Percentiles rank a stretch among this genome's conserved stretches.
phyloP scores from a whole-genome alignment of 2,888 invertebrate species.

The Hydropsyche betteni region DNA sequence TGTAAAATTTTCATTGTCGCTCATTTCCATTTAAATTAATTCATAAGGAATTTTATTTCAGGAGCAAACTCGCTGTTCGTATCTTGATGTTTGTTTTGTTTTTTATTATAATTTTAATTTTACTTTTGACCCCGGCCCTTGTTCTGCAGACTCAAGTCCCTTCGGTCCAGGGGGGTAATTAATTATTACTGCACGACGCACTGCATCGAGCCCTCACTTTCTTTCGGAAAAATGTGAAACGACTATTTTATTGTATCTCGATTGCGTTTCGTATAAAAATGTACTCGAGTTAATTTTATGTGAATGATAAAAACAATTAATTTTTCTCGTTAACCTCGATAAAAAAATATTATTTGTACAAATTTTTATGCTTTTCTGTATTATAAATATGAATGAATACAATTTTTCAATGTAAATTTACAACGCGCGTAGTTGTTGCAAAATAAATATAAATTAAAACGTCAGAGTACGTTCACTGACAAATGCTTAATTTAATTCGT shows the following conservation, averaged over 20 bases:
- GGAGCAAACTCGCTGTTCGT: constrained; percentile 38
- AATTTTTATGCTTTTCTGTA: too few species aligned
- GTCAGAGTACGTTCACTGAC: not conserved
- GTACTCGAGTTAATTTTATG: too few species aligned
- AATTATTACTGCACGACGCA: constrained; percentile 49
- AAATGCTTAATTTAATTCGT: constrained; percentile 22
- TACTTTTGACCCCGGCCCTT: constrained; percentile 37
- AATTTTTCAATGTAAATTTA: too few species aligned
- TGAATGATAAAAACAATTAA: too few species aligned
- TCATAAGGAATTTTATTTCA: constrained; percentile 47
- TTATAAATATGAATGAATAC: too few species aligned
- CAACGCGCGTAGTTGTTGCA: too few species aligned
- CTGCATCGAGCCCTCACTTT: constrained; percentile 37
- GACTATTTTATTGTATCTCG: constrained; percentile 20
- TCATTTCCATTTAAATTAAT: constrained; percentile 52
- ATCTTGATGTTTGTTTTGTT: constrained; percentile 51
- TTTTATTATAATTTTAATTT: constrained; percentile 40
- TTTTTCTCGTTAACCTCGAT: too few species aligned
- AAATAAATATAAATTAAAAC: not conserved
- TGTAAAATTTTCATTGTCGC: constrained; percentile 12
- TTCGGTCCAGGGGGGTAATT: constrained; percentile 47
- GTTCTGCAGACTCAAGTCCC: constrained; percentile 35
- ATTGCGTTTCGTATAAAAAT: not conserved
- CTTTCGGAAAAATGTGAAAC: constrained; percentile 26
- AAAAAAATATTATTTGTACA: too few species aligned